phyloP scores from a whole-genome alignment of 2,113 vertebrate species.

The Callocephalon fimbriatum region DNA sequence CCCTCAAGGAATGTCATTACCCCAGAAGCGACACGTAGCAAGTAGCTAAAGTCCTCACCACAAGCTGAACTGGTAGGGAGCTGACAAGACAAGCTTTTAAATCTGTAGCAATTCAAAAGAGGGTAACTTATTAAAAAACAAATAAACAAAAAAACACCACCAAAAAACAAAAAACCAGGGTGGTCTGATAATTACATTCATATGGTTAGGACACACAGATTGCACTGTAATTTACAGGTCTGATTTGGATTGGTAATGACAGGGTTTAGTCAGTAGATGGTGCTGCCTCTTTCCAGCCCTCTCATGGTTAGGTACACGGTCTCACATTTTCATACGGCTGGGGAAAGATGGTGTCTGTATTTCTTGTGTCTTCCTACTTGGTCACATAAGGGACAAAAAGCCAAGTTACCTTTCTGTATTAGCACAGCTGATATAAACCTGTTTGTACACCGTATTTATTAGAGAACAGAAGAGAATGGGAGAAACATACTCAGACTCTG shows the following conservation, averaged over 20 bases:
- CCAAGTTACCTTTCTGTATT: not conserved
- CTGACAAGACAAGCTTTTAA: not conserved
- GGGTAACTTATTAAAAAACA: not conserved
- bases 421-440: not conserved
- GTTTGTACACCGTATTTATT: fast-evolving
- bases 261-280: not conserved
- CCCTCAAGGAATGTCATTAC: not conserved
- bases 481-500: fast-evolving
- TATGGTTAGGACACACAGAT: not conserved
- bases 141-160: no score
- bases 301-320: not conserved
- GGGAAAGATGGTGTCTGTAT: not conserved
- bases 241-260: not conserved
- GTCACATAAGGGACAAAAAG: not conserved
- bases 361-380: not conserved
- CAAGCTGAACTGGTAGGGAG: not conserved
- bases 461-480: not conserved
- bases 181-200: not conserved
- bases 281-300: not conserved
- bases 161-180: not conserved
- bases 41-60: not conserved
- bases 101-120: not conserved
- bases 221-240: no score
- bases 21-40: not conserved
- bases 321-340: not conserved